Percentiles rank a stretch among this genome's conserved stretches.
These are phyloP conservation scores for Nemurella pictetii DNA, from an alignment of 2,888 invertebrate genomes.

Conservation along the genomic window DNA sequence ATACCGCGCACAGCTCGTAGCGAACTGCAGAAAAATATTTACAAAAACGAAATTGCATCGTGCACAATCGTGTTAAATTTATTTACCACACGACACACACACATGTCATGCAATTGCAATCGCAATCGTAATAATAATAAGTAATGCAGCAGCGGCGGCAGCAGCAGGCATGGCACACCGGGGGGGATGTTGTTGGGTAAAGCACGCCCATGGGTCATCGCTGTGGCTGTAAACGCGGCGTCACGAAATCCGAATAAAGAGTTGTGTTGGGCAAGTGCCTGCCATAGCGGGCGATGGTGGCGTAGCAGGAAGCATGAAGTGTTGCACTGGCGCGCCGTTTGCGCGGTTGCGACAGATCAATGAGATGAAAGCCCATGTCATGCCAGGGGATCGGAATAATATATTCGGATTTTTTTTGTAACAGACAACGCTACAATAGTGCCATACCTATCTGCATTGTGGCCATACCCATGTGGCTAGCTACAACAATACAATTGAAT, in stretches of 20 bases:
- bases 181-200: conserved; percentile 10
- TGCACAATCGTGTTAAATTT: neutral
- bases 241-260: conserved; percentile 12
- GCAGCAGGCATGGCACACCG: neutral
- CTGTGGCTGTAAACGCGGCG: neutral
- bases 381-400: neutral
- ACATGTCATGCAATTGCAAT: neutral
- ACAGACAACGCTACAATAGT: neutral
- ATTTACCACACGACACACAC: neutral
- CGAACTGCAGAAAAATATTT: neutral
- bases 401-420: neutral
- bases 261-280: conserved; percentile 6
- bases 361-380: neutral
- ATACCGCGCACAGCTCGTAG: neutral
- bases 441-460: neutral
- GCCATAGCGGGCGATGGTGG: neutral
- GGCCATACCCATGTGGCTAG: no score
- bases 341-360: neutral
- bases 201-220: conserved; percentile 15
- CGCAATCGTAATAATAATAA: neutral
- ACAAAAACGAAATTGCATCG: neutral
- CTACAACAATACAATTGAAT: no score
- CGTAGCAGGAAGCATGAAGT: neutral
- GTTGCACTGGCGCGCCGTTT: neutral
- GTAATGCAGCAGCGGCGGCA: neutral